Evolutionary conservation across 2,888 invertebrate genomes (phyloP), one percentile per base, ranked within the genome.

Genomic region (Macaria notata): DNA sequence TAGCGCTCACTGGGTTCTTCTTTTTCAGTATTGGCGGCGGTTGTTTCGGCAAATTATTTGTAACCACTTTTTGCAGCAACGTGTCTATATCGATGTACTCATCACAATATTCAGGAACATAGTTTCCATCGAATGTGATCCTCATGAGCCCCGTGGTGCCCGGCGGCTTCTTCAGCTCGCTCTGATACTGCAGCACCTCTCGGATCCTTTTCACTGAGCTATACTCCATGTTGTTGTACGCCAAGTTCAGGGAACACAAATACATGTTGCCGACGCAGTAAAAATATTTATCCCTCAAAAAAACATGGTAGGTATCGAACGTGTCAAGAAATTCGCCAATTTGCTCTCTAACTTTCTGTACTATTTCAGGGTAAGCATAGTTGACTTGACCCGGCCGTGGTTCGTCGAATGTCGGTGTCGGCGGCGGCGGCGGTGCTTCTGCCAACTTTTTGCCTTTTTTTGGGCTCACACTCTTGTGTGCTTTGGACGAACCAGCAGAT

Each of bases 231-330:
- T 75, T 55, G 54, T 86, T 86, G 49, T 76, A 84, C 0, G 79
- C 76, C 7, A 86, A 47, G 66, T 86, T 85, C 19, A 86, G 59
- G 29, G 73, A 85, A 56, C 76, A 76, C 4, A 86, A 62, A 31
- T 54, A 59, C 3, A 80, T 63, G 63, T 86, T 86, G 6, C 86
- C 84, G 31, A 61, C 66, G 19, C 66, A 71, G 59, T 71, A 74
- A 31, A 45, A 29, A 31, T 56, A 19, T 9, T 62, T 67, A 19
- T 76, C 59, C 57, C 59, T 70, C 19, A 44, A 46, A 4, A 65
- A 46, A 3, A 73, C 39, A 43, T 70, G 61, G 0, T 66, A 31
- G 9, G 63, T 46, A 29, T 69, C 63, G 49, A 70, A 84, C 3
- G 74, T 66, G 50, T 83, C 71, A 0, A 48, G n/a, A 43, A 72